These are phyloP conservation scores for Podarcis lilfordi DNA, from an alignment of 2,797 vertebrate genomes.

Conservation along the genomic window DNA sequence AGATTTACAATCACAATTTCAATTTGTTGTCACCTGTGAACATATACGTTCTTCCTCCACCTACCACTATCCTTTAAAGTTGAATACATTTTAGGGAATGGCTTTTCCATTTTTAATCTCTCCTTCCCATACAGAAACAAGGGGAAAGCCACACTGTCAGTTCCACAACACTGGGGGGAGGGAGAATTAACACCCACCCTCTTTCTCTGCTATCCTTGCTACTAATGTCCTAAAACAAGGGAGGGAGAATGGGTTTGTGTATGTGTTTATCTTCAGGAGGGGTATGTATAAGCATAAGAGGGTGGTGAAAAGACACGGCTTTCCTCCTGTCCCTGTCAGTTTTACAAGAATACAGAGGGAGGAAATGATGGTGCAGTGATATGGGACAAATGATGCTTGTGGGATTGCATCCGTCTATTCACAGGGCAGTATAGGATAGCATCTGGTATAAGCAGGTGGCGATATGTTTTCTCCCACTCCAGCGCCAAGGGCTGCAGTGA, in stretches of 20 bases:
- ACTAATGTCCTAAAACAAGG: background rate
- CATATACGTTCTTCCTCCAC: background rate
- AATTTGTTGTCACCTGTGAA: background rate
- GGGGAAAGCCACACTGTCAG: background rate
- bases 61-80: background rate
- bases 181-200: background rate
- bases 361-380: background rate
- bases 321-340: background rate
- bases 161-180: background rate
- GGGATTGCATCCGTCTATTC: background rate
- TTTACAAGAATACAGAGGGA: background rate
- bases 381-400: background rate
- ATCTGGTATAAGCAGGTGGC: background rate
- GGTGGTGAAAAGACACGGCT: background rate
- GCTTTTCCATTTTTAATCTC: background rate
- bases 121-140: background rate
- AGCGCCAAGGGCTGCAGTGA: background rate
- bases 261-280: background rate
- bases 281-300: background rate
- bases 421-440: background rate
- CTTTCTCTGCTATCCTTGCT: background rate
- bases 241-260: background rate
- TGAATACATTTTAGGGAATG: background rate
- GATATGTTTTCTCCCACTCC: background rate
- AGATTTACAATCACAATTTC: background rate